A percentile compares a stretch with the other conserved stretches of the same genome.
Conservation (phyloP, 1,140 invertebrate species). For the Anagrus nilaparvatae region DNA sequence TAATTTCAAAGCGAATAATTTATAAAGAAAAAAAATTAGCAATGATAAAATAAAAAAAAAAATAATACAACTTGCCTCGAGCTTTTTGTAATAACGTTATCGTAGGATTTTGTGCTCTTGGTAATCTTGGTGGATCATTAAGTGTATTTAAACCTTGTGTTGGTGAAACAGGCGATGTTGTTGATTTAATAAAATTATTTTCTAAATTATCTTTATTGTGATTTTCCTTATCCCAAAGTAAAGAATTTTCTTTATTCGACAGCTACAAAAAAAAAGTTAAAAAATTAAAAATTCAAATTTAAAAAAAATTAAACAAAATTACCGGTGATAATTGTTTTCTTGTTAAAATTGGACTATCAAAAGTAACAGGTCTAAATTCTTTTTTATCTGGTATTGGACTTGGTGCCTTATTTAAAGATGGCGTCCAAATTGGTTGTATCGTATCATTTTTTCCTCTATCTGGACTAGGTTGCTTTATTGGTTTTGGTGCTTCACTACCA, state of each 20-base stretch:
- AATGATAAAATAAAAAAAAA: no score
- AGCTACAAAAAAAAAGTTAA: conserved; percentile 3
- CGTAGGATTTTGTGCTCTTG: conserved; percentile 76
- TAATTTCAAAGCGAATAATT: no score
- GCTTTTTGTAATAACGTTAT: conserved; percentile 82
- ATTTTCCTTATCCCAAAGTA: conserved; percentile 35
- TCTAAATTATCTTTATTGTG: conserved; percentile 28
- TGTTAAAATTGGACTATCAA: conserved; percentile 58
- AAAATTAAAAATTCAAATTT: neutral
- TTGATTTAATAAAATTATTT: no score
- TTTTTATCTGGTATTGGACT: conserved; percentile 53
- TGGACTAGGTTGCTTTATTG: conserved; percentile 41
- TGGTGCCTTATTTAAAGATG: conserved; percentile 52
- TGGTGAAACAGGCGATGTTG: no score
- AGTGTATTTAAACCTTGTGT: conserved; percentile 49
- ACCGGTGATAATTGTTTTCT: conserved; percentile 30
- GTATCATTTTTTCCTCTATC: conserved; percentile 39
- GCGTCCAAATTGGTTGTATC: conserved; percentile 63
- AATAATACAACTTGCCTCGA: conserved; percentile 67
- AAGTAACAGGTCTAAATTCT: conserved; percentile 67
- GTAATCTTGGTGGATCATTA: conserved; percentile 47
- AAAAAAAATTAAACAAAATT: neutral
- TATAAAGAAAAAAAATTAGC: no score
- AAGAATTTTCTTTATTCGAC: conserved; percentile 19
- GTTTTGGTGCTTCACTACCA: conserved; percentile 30